Evolutionary conservation across 2,113 vertebrate genomes (phyloP).

Genomic region (Pagrus major): DNA sequence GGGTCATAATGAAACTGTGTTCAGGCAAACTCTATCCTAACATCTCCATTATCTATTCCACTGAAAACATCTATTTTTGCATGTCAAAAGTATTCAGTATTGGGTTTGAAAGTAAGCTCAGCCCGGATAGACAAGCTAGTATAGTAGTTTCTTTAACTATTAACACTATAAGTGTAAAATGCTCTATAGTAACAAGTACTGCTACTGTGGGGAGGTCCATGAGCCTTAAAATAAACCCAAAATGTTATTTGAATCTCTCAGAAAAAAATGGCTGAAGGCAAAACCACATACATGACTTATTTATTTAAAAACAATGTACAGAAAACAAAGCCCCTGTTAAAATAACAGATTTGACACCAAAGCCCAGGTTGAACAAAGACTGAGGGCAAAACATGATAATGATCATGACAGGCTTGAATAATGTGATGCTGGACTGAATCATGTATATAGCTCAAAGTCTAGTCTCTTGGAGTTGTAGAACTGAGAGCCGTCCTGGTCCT

Average conservation of each 20-base stretch:
- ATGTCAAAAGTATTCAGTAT: background rate
- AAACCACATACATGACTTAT: conserved; percentile 37
- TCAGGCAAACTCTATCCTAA: background rate
- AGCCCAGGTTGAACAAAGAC: background rate
- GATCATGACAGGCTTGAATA: background rate
- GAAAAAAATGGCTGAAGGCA: background rate
- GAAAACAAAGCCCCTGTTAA: conserved; percentile 48
- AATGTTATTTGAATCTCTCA: background rate
- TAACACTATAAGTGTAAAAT: background rate
- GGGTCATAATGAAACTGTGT: background rate
- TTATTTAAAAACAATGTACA: conserved; percentile 76
- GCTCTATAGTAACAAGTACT: background rate
- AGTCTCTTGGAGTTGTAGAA: conserved; percentile 93
- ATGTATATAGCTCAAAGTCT: conserved; percentile 92
- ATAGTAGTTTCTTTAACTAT: background rate
- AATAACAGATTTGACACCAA: conserved; percentile 22
- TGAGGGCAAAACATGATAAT: background rate
- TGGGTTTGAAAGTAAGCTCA: background rate
- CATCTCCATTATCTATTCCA: background rate
- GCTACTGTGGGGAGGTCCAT: background rate
- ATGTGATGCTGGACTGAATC: conserved; percentile 23
- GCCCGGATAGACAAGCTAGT: background rate
- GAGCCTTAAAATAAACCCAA: background rate
- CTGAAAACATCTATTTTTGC: background rate
- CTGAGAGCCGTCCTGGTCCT: conserved; percentile 85